These are phyloP conservation scores for Drosophila meridiana DNA, from an alignment of 2,888 invertebrate species.

Conservation along the genomic window DNA sequence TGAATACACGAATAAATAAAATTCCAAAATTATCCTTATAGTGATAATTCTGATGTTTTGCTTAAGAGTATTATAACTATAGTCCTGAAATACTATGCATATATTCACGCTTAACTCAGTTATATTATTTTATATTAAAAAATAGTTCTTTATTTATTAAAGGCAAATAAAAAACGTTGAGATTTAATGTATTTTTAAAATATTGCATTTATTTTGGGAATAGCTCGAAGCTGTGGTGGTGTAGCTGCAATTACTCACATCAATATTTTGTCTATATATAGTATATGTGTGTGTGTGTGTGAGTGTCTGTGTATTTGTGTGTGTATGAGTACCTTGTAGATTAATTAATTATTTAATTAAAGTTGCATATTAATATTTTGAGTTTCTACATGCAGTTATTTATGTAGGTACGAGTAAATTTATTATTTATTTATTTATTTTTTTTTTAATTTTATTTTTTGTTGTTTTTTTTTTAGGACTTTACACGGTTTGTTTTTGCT, in stretches of 20 bases:
- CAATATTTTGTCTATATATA: constrained; percentile 36
- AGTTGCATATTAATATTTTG: constrained; percentile 50
- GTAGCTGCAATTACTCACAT: constrained; percentile 68
- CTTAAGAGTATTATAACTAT: too few species aligned
- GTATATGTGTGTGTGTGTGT: constrained; percentile 4
- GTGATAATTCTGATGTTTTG: too few species aligned
- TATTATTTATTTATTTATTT: background rate
- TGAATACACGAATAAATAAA: background rate
- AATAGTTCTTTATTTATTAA: background rate
- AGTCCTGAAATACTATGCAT: too few species aligned
- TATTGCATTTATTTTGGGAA: constrained; percentile 77
- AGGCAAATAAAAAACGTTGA: background rate
- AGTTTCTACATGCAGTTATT: constrained; percentile 63
- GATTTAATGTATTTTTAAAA: constrained; percentile 65
- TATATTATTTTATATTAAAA: background rate
- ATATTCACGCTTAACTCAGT: background rate
- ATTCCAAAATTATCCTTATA: too few species aligned
- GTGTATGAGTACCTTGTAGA: constrained; percentile 35
- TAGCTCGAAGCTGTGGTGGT: constrained; percentile 78
- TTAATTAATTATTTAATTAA: constrained; percentile 67
- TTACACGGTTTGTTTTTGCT: constrained; percentile 61
- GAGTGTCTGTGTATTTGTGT: constrained; percentile 2
- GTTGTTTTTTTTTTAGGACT: constrained; percentile 53
- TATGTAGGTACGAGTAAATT: constrained; percentile 58
- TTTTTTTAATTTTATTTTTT: constrained; percentile 16